These are phyloP conservation scores for Knipowitschia caucasica DNA, from an alignment of 2,797 vertebrate genomes.

Conservation along the genomic window DNA sequence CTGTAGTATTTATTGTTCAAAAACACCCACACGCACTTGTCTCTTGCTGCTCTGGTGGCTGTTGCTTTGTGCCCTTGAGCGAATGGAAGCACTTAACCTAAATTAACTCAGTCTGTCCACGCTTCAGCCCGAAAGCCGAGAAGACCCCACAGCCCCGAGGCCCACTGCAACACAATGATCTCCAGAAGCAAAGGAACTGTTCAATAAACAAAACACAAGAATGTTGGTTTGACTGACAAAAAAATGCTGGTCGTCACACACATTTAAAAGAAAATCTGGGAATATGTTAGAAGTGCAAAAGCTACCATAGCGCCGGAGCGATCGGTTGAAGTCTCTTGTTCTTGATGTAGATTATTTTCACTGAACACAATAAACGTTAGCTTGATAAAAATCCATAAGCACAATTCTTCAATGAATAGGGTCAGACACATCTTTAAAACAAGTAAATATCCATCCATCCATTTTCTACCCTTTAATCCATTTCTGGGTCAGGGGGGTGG, in stretches of 20 bases:
- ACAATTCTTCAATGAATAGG: too few species aligned
- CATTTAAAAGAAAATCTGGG: too few species aligned
- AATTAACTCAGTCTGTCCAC: conserved; percentile 58
- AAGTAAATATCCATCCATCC: too few species aligned
- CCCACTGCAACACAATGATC: conserved; percentile 11
- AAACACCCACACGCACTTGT: conserved; percentile 15
- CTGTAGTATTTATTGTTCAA: conserved; percentile 1
- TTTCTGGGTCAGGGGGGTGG: too few species aligned
- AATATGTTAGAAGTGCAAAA: too few species aligned
- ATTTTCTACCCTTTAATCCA: too few species aligned
- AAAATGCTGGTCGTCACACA: background rate
- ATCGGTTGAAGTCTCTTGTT: too few species aligned
- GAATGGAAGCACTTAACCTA: conserved; percentile 69
- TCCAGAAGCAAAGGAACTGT: background rate
- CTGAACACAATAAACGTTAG: too few species aligned
- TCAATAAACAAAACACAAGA: background rate
- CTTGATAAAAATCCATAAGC: too few species aligned
- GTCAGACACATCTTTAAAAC: too few species aligned
- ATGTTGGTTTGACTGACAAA: background rate
- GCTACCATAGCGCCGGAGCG: too few species aligned
- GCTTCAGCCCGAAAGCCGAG: conserved; percentile 40
- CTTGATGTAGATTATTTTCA: too few species aligned
- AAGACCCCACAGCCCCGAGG: conserved; percentile 24
- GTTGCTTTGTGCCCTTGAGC: conserved; percentile 58
- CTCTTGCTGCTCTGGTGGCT: conserved; percentile 55